Conservation (phyloP, 2,797 vertebrate genomes). For the Takifugu ocellatus region DNA sequence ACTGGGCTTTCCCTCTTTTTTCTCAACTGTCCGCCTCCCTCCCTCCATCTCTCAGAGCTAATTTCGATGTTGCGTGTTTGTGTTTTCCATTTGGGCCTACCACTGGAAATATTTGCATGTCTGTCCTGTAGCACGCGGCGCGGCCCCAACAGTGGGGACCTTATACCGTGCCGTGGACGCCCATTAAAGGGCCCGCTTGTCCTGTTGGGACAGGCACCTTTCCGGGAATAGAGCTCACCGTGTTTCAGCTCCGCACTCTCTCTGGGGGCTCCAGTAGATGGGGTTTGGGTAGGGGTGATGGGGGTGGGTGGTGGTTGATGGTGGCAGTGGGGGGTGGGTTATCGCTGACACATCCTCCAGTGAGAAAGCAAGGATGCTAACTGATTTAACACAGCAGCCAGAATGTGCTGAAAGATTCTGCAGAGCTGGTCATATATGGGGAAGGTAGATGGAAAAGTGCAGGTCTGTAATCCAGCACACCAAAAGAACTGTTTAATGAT, state of each 20-base stretch:
- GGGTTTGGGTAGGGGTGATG: conserved; percentile 40
- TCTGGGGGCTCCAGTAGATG: conserved; percentile 54
- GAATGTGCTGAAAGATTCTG: conserved; percentile 44
- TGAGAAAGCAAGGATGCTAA: conserved; percentile 43
- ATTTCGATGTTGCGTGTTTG: conserved; percentile 81
- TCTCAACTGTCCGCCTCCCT: conserved; percentile 55
- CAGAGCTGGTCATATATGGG: conserved; percentile 11
- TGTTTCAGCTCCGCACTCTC: conserved; percentile 63
- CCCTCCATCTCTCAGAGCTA: conserved; percentile 64
- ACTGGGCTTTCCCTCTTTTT: conserved; percentile 67
- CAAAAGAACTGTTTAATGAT: background rate
- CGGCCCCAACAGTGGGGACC: conserved; percentile 77
- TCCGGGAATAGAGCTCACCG: conserved; percentile 77
- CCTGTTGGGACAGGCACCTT: conserved; percentile 74
- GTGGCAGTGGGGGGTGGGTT: conserved; percentile 38
- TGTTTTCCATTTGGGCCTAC: conserved; percentile 82
- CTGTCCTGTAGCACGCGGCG: conserved; percentile 72
- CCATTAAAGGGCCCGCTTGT: conserved; percentile 78
- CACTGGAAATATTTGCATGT: conserved; percentile 85
- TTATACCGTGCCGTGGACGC: conserved; percentile 71
- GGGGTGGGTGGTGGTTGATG: conserved; percentile 32
- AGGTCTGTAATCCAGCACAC: conserved; percentile 1
- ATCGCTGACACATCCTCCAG: conserved; percentile 69
- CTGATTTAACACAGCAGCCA: conserved; percentile 29
- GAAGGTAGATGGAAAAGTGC: conserved; percentile 1